Conservation (phyloP, 1,140 invertebrate species). For the Sitophilus oryzae region DNA sequence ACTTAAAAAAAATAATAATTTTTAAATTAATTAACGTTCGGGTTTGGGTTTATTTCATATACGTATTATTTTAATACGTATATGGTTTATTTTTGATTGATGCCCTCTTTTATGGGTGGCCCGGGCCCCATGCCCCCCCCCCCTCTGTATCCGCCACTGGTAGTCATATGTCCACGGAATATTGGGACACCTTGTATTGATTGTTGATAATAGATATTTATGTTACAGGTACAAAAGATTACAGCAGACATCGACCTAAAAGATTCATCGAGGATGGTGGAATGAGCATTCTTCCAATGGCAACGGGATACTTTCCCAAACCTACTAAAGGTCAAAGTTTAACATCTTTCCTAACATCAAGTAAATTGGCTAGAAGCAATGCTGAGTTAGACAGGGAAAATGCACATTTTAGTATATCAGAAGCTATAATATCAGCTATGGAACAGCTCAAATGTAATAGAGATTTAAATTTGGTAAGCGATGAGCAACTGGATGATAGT, state of each 20-base stretch:
- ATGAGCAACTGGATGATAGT: constrained; percentile 55
- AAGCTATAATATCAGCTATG: constrained; percentile 78
- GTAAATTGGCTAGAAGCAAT: constrained; percentile 62
- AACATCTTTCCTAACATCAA: constrained; percentile 66
- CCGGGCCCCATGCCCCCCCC: too few species aligned
- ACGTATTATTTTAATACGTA: too few species aligned
- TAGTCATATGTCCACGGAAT: too few species aligned
- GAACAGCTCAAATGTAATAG: constrained; percentile 58
- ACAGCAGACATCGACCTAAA: constrained; percentile 49
- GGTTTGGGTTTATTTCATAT: too few species aligned
- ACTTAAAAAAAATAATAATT: too few species aligned
- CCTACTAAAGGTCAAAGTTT: constrained; percentile 69
- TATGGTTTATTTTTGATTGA: too few species aligned
- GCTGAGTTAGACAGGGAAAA: constrained; percentile 81
- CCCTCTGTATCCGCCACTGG: too few species aligned
- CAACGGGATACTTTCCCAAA: constrained; percentile 55
- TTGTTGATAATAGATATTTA: too few species aligned
- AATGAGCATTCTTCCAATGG: constrained; percentile 52
- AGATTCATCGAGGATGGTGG: constrained; percentile 60
- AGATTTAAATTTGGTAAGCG: constrained; percentile 37
- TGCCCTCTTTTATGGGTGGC: too few species aligned
- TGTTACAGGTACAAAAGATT: constrained; percentile 48
- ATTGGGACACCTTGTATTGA: too few species aligned
- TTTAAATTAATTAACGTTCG: too few species aligned
- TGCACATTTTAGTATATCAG: constrained; percentile 79